phyloP scores from a whole-genome alignment of 2,113 vertebrate species.

The Hemiprocne comata region DNA sequence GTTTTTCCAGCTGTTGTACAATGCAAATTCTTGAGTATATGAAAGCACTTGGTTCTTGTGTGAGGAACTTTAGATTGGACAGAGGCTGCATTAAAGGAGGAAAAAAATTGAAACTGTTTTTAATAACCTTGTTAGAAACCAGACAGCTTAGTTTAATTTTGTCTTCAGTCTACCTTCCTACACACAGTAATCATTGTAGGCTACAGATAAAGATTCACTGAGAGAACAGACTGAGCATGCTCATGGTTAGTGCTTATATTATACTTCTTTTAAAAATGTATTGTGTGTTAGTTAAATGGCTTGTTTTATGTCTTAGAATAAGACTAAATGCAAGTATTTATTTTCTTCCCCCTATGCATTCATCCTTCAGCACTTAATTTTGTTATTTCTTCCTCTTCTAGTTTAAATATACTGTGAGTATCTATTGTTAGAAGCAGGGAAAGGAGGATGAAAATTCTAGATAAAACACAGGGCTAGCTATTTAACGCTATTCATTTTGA shows the following conservation, averaged over 20 bases:
- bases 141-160: neutral
- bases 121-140: neutral
- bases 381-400: neutral
- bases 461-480: neutral
- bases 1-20: neutral
- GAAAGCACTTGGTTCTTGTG: neutral
- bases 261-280: neutral
- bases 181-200: neutral
- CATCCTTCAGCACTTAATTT: neutral
- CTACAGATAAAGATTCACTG: neutral
- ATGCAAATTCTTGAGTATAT: slow-evolving; percentile 11
- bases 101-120: neutral
- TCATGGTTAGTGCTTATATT: neutral
- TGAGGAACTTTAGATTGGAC: neutral
- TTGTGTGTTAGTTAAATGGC: neutral
- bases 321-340: neutral
- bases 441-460: neutral
- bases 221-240: neutral
- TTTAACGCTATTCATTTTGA: neutral
- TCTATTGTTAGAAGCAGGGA: neutral
- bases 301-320: neutral
- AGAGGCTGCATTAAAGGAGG: neutral
- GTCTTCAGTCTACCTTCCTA: neutral
- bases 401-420: neutral
- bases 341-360: neutral